Base-by-base conservation (phyloP, 2,888 invertebrate genomes). In the Ormyrus rosae region DNA sequence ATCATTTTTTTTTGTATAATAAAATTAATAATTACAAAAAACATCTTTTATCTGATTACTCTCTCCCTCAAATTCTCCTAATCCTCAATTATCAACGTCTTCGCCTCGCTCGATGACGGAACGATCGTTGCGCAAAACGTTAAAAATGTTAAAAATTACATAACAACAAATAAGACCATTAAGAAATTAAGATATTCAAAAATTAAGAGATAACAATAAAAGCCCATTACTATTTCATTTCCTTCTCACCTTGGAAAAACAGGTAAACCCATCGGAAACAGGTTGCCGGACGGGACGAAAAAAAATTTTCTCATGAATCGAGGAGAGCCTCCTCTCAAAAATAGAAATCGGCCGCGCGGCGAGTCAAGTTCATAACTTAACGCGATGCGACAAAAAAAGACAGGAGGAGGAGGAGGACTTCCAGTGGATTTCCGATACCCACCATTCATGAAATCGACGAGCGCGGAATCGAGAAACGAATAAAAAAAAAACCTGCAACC, bases 1-100 rank as follows among this genome's bases (percentile, higher is more conserved):
- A 13, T 34, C 55, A 55, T 64, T 73, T 55, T 60, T 74, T 87
- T 86, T 87, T 87, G 84, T 86, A 86, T 83, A 87, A 88, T 86
- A 89, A 88, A 88, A 79, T 61, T 80, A 80, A 61, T 53, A 76
- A 72, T 75, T 75, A 64, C 45, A 70, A 82, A 76, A 83, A 82
- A 78, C 65, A 58, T 4, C 7, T 19, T 50, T 4, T n/a, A 4
- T 10, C 13, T 6, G 61, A 65, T 68, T 58, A 70, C 51, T 51
- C 55, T 51, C 55, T 34, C 34, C 34, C 34, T 34, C 34, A 4
- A 34, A 0, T 34, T 34, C 34, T 34, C 34, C 34, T 4, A 34
- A 34, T 34, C 34, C 34, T 34, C 4, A 34, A 34, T 4, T 34
- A 4, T 34, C 34, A 34, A 4, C 0, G 4, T 34, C 34, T 34